A percentile compares a stretch with the other conserved stretches of the same genome.
Evolutionary conservation across 1,140 invertebrate genomes (phyloP).

Genomic region (Papilio polytes): DNA sequence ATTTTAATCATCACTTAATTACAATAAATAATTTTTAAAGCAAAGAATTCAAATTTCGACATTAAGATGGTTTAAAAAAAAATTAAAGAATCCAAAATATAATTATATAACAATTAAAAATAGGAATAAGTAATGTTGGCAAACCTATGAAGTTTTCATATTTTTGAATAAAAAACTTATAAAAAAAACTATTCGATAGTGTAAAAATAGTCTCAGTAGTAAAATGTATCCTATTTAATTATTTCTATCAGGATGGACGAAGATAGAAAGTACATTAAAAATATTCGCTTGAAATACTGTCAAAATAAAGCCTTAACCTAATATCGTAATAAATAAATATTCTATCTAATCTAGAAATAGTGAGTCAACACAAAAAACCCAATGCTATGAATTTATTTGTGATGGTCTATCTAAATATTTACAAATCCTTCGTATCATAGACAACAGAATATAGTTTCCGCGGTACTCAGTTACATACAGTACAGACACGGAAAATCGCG

Average conservation of each 20-base stretch:
- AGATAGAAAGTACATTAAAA: background rate
- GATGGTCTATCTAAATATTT: conserved; percentile 17
- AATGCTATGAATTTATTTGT: conserved; percentile 8
- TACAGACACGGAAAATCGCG: too few relatives aligned
- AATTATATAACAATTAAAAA: background rate
- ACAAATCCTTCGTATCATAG: background rate
- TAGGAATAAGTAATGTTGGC: background rate
- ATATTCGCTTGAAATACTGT: conserved; percentile 11
- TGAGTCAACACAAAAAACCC: background rate
- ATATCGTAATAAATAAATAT: conserved; percentile 22
- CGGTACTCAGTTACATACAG: background rate
- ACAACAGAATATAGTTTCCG: background rate
- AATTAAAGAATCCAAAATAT: background rate
- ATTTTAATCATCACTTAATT: background rate
- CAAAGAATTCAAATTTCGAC: background rate
- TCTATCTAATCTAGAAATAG: conserved; percentile 12
- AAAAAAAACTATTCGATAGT: background rate
- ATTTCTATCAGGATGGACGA: background rate
- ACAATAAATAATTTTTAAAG: conserved; percentile 9
- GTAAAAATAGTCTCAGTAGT: background rate
- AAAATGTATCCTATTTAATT: background rate
- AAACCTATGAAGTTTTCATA: background rate
- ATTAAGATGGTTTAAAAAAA: background rate
- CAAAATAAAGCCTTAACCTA: conserved; percentile 18
- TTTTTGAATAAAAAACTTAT: background rate